These are phyloP conservation scores for Lerista edwardsae DNA, from an alignment of 2,797 vertebrate genomes.

Conservation along the genomic window DNA sequence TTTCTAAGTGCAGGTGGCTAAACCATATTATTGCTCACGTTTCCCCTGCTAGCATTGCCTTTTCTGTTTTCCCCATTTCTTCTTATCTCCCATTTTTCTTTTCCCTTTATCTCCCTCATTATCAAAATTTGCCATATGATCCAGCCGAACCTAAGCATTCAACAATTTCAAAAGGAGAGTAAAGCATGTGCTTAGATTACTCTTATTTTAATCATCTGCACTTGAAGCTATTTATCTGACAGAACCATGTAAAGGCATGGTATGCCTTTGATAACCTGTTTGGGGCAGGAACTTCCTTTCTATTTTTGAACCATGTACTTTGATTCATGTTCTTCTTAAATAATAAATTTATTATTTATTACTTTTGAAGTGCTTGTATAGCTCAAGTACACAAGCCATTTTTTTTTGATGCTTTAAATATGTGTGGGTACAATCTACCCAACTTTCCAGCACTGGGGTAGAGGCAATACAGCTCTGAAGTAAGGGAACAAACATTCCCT, in stretches of 20 bases:
- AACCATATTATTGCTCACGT: slow-evolving; percentile 7
- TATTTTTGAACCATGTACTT: neutral
- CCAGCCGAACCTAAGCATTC: neutral
- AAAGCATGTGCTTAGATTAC: neutral
- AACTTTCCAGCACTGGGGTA: no score
- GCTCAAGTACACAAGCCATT: neutral
- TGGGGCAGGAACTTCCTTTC: neutral
- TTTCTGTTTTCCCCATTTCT: neutral
- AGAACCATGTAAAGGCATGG: no score
- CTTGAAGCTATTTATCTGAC: neutral
- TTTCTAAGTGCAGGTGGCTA: neutral
- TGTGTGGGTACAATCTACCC: no score
- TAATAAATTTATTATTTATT: neutral
- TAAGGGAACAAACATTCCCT: no score
- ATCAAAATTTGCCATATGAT: neutral
- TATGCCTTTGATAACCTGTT: neutral
- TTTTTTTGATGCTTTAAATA: neutral
- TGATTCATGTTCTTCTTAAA: neutral
- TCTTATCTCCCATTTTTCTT: neutral
- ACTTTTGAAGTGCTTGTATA: neutral
- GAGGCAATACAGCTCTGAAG: no score
- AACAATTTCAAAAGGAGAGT: neutral
- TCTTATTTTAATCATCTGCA: neutral
- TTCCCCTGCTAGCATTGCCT: neutral
- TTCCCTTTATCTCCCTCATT: neutral